Conservation (phyloP, 2,113 vertebrate species). For the Pontoporia blainvillei region DNA sequence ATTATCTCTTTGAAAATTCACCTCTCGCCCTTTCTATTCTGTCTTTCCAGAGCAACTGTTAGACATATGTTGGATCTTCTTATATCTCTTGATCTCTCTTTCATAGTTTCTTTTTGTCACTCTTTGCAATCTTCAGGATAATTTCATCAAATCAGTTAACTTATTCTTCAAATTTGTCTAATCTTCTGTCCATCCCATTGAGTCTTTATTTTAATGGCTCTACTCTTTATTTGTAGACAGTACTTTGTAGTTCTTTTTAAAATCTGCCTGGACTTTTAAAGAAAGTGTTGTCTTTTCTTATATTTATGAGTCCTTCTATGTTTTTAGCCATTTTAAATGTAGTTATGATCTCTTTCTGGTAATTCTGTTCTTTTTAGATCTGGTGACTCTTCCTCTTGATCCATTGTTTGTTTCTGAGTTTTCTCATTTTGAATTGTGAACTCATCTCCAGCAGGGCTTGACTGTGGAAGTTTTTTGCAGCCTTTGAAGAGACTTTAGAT, state of each 20-base stretch:
- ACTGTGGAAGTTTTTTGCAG: neutral
- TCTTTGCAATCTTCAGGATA: neutral
- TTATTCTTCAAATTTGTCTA: neutral
- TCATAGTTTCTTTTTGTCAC: neutral
- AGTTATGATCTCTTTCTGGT: neutral
- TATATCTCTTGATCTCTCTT: neutral
- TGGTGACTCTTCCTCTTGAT: neutral
- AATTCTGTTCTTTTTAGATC: neutral
- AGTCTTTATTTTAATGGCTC: neutral
- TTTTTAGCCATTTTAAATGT: neutral
- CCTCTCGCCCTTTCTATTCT: neutral
- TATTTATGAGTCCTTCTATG: neutral
- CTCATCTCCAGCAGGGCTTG: neutral
- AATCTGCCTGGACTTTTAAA: neutral
- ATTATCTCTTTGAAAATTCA: neutral
- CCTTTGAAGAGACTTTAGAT: neutral
- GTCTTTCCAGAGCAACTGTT: neutral
- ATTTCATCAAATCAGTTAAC: neutral
- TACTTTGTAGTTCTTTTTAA: conserved; percentile 10
- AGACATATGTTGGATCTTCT: neutral
- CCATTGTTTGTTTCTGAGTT: neutral
- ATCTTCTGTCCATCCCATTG: neutral
- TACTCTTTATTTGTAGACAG: neutral
- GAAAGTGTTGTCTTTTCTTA: neutral
- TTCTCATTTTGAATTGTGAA: neutral